phyloP scores from a whole-genome alignment of 2,797 vertebrate species.

The Podargus strigoides region DNA sequence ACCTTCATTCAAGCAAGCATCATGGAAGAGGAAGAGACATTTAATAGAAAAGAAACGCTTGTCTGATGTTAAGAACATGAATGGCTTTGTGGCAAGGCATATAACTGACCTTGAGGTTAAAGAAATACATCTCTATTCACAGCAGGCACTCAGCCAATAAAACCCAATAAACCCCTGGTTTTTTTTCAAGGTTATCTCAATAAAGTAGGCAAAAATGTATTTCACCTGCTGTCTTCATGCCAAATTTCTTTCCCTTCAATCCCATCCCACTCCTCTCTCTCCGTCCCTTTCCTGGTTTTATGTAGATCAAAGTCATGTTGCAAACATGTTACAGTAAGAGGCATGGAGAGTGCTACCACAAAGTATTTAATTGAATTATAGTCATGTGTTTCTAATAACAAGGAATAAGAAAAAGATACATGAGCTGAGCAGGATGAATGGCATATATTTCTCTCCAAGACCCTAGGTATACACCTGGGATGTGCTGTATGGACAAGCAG shows the following conservation, averaged over 20 bases:
- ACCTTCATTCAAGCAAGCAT: not conserved
- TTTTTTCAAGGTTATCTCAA: not conserved
- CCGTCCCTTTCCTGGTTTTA: not conserved
- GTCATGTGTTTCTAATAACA: conserved; percentile 17
- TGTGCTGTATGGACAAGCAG: accelerated
- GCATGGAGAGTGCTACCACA: not conserved
- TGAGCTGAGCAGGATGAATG: accelerated
- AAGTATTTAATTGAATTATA: not conserved
- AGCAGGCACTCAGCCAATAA: not conserved
- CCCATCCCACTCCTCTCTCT: not conserved
- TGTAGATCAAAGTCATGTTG: not conserved
- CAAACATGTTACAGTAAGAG: not conserved
- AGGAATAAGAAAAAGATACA: not conserved
- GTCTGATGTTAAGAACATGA: not conserved
- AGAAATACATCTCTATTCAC: not conserved
- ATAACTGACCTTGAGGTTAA: not conserved
- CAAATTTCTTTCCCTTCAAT: not conserved
- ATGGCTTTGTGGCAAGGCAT: not conserved
- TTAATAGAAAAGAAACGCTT: not conserved
- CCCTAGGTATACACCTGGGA: accelerated
- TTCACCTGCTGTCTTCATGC: not conserved
- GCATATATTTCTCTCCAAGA: not conserved
- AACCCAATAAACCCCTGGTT: not conserved
- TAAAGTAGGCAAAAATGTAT: not conserved
- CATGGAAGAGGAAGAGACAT: not conserved